Conservation (phyloP, 2,888 invertebrate species). For the Perizoma affinitatum region DNA sequence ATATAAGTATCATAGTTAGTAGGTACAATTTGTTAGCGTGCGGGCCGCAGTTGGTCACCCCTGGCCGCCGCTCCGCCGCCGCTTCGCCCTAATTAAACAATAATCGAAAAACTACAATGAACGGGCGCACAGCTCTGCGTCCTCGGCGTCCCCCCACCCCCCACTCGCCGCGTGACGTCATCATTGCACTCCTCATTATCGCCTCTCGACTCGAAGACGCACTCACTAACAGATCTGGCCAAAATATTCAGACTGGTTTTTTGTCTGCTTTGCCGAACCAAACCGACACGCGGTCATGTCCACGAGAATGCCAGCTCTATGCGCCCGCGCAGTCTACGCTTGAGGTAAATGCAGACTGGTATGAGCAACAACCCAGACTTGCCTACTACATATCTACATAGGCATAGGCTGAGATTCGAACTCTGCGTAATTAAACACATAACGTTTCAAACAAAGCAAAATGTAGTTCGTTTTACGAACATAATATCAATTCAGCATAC, state of each 20-base stretch:
- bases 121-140: conserved; percentile 79
- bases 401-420: conserved; percentile 22
- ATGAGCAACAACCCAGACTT: conserved; percentile 29
- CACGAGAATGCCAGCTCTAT: conserved; percentile 48
- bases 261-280: conserved; percentile 54
- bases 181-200: conserved; percentile 81
- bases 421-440: conserved; percentile 26
- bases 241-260: conserved; percentile 62
- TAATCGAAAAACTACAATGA: conserved; percentile 85
- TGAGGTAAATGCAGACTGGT: conserved; percentile 34
- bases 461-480: background rate
- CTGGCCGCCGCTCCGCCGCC: conserved; percentile 83
- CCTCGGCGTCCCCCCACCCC: conserved; percentile 63
- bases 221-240: conserved; percentile 66
- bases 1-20: too few relatives aligned
- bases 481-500: background rate
- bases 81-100: conserved; percentile 85
- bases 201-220: conserved; percentile 74
- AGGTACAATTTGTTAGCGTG: conserved; percentile 25
- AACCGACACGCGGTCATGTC: conserved; percentile 51
- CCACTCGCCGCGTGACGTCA: conserved; percentile 69
- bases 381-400: conserved; percentile 18
- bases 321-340: conserved; percentile 52
- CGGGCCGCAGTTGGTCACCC: conserved; percentile 65
- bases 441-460: conserved; percentile 16